These are phyloP conservation scores for Rhamphomyia laevipes DNA, from an alignment of 2,888 invertebrate species.

Conservation along the genomic window DNA sequence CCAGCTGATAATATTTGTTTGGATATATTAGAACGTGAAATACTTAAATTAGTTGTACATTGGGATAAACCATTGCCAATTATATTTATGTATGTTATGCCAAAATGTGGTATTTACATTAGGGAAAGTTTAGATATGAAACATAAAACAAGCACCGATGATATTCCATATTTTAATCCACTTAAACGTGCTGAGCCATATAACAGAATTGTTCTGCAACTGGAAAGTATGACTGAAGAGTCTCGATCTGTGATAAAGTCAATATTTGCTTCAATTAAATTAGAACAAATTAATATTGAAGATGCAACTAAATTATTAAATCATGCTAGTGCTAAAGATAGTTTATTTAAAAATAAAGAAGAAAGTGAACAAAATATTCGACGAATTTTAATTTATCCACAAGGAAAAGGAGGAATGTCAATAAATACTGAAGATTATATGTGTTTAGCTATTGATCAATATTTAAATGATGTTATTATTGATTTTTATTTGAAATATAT, in stretches of 20 bases:
- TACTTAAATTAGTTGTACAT: conserved; percentile 64
- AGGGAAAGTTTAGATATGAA: conserved; percentile 58
- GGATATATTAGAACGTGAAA: conserved; percentile 54
- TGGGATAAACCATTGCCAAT: conserved; percentile 66
- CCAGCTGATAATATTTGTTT: conserved; percentile 46
- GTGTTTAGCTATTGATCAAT: conserved; percentile 84
- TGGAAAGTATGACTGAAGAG: conserved; percentile 55
- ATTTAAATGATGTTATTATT: conserved; percentile 94
- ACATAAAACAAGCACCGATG: conserved; percentile 15
- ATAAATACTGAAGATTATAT: conserved; percentile 90
- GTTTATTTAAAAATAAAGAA: conserved; percentile 9
- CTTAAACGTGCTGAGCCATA: conserved; percentile 52
- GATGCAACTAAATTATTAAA: conserved; percentile 76
- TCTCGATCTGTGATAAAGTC: conserved; percentile 50
- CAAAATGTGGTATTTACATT: conserved; percentile 54
- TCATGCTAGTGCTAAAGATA: conserved; percentile 42
- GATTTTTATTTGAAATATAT: conserved; percentile 93
- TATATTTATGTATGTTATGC: conserved; percentile 66
- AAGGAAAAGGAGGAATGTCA: conserved; percentile 75
- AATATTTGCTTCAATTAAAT: conserved; percentile 45
- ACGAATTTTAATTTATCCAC: conserved; percentile 71
- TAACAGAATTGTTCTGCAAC: conserved; percentile 64
- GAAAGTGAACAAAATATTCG: conserved; percentile 34
- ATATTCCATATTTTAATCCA: conserved; percentile 46
- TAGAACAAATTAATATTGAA: conserved; percentile 58